Evolutionary conservation across 2,888 invertebrate species (phyloP), one percentile per base, ranked within the genome.

Genomic region (Pharmacophagus antenor): DNA sequence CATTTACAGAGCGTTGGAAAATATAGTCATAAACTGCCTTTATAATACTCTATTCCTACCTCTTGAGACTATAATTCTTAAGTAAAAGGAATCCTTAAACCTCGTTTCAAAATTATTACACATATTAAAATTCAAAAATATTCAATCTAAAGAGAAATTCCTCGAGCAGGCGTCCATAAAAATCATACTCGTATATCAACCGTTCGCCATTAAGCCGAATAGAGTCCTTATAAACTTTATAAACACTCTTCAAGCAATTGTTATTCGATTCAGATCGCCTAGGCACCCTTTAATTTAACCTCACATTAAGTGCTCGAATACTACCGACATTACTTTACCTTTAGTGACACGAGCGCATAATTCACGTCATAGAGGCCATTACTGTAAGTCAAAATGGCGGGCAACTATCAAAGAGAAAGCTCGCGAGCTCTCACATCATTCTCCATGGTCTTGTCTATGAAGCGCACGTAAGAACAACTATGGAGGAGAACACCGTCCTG

Each of bases 331-430:
- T 84, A 85, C 76, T 87, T 84, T 83, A 79, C 76, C 72, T 70
- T 66, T 74, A 83, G 81, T 82, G 85, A 86, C 85, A 82, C 77
- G 79, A 74, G 73, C 79, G 70, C 82, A 88, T 88, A 85, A 85
- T 77, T 89, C 88, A 87, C 77, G 80, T 79, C 82, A 77, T 72
- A 74, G 69, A 70, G 68, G 71, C 85, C 82, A 88, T 88, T 87
- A 85, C 78, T 81, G 84, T 86, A 88, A 85, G 79, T 89, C 85
- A 89, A 87, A 89, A 88, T 85, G 84, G 88, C 89, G 88, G 88
- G 70, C 77, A 81, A 80, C 76, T 86, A 87, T 87, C 88, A 88
- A 86, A 88, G 87, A 82, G 88, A 88, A 88, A 89, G 87, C 85
- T 80, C 67, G 79, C 77, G 71, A 77, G 78, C 84, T 85, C 87